Evolutionary conservation across 2,888 invertebrate species (phyloP), one percentile per base, ranked within the genome.

Genomic region (Leptinotarsa juncta): DNA sequence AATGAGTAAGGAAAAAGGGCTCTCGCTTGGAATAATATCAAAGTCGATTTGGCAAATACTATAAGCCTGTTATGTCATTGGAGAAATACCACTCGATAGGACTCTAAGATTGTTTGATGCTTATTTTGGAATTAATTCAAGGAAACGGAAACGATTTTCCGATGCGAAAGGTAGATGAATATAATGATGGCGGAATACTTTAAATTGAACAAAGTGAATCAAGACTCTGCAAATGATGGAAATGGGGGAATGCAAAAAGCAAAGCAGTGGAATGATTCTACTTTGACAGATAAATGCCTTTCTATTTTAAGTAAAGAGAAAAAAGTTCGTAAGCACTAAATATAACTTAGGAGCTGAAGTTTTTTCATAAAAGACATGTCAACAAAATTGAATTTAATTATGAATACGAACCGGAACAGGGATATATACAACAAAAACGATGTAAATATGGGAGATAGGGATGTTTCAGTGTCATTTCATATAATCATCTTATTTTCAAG

Each of bases 41-140:
- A 75, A 77, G 77, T 77, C 78, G 74, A 77, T 77, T 78, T 72
- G 57, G 72, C 55, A 76, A 77, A 75, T 76, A 76, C 76, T 68
- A 55, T 71, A 70, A 71, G 73, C 73, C 57, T 71, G 70, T 76
- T 73, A 73, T 70, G 53, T 68, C 70, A 72, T 73, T 73, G 62
- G 62, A 71, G 49, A 26, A 70, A 67, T 57, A n/a, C 70, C 62
- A 49, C 69, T 67, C 65, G 62, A 71, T 74, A 51, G 71, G 42
- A 51, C 55, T 71, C 53, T 42, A 48, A 50, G 72, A 65, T 50
- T 65, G 72, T 75, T 72, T 72, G 72, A 69, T 62, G 68, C 69
- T 72, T 72, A 71, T 74, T 72, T 67, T 55, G 53, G 62, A 70
- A 69, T 65, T 69, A 69, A 69, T 72, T 66, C 49, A 53, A 60